These are phyloP conservation scores for Plebejus melissa DNA, from an alignment of 2,888 invertebrate genomes.

Conservation along the genomic window DNA sequence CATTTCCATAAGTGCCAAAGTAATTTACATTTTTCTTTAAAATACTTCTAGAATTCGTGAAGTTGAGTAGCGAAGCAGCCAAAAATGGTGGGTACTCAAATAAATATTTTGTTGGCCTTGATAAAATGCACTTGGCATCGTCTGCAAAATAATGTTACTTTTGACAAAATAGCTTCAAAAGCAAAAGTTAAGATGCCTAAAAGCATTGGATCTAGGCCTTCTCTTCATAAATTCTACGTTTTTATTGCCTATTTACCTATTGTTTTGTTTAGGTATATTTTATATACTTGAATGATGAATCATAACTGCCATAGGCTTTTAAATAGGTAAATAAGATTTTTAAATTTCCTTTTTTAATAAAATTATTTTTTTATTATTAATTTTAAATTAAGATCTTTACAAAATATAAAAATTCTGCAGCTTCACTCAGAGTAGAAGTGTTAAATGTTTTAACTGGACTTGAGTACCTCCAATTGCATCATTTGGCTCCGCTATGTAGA, in stretches of 20 bases:
- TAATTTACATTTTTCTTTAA: neutral
- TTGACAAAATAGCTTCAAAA: neutral
- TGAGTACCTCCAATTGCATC: neutral
- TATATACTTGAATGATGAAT: no score
- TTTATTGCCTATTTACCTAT: neutral
- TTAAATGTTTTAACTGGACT: neutral
- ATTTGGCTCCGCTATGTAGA: neutral
- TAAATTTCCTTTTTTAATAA: no score
- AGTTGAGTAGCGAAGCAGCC: neutral
- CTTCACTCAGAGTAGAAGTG: neutral
- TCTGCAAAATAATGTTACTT: neutral
- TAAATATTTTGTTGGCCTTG: neutral
- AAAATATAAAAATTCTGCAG: no score
- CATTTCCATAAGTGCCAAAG: neutral
- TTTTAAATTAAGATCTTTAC: no score
- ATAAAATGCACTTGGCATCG: neutral
- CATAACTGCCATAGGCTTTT: no score
- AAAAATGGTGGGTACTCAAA: conserved; percentile 18
- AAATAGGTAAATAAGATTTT: no score
- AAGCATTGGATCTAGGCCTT: neutral
- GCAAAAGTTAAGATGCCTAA: neutral
- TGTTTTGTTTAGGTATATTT: no score
- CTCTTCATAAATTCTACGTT: neutral
- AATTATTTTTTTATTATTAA: no score
- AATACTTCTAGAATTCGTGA: neutral